Evolutionary conservation across 2,888 invertebrate species (phyloP), one percentile per base, ranked within the genome.

Genomic region (Suillia variegata): DNA sequence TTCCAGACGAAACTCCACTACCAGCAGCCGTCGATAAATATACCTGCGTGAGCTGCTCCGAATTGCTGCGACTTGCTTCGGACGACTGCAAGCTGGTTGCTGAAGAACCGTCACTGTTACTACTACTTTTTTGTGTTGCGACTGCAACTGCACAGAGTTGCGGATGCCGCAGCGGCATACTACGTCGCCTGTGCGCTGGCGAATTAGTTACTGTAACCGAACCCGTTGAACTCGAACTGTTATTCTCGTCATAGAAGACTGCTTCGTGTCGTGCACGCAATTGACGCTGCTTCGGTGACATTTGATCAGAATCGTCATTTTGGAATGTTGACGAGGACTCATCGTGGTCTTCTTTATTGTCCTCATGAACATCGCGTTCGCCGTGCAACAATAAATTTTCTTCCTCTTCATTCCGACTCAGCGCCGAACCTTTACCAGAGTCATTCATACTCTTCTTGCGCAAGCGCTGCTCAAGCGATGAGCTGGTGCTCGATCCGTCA

Each of bases 361-460:
- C 60, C 51, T 24, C 47, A 52, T 22, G 17, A n/a, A n/a, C n/a
- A 50, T 26, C 51, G 59, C 17, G 45, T 15, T 38, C 45, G 17
- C 20, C 38, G 31, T 31, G 48, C 42, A 51, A 18, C 15, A 47
- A 31, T 38, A 61, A n/a, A 8, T 13, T 6, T 12, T 77, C 79
- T 45, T 82, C 80, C 65, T 82, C 82, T 45, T 80, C 81, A 47
- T 82, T 81, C 2, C 80, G 75, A 67, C 82, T 82, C 13, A 82
- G 73, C 1, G 82, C 82, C 13, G 82, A 82, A 4, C 81, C 81
- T 60, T 82, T 82, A 50, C 82, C 82, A 26, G 82, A 82, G 64
- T 82, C 82, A 42, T 82, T 78, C 81, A 82, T 81, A 63, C 81
- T 82, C 67, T 82, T 82, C 63, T 82, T 82, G 17, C 82, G 77